Evolutionary conservation across 92 coral and sea anemone species (phyloP), one percentile per base, ranked within the genome.

Genomic region (Actinostola sp.): DNA sequence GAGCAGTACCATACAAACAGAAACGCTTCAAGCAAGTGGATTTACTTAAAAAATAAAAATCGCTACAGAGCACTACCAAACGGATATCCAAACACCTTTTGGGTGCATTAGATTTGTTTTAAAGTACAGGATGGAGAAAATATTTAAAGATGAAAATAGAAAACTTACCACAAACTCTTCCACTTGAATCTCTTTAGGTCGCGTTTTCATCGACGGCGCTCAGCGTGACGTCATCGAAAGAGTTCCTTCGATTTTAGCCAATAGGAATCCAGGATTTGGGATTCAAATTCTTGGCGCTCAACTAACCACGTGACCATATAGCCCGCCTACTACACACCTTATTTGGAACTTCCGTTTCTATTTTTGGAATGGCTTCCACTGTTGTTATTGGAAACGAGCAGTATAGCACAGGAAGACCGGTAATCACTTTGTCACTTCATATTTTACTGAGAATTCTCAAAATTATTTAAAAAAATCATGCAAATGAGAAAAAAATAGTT

Each of bases 271-370:
- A 17, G 53, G 53, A 84, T 73, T 79, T 77, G 57, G 36, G 90
- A 87, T 90, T 90, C 97, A 90, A 90, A 90, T 80, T 83, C 87
- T 90, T 90, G 89, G 92, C 97, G 97, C 97, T 81, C 77, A 79
- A 80, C 38, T 66, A 58, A 61, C 70, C 97, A 90, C 89, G 92
- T 90, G 97, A 90, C 82, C 70, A 11, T 72, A 3, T 72, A 87
- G 71, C 33, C 97, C 97, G 89, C 92, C 97, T 74, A 69, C 86
- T 80, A 72, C 73, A 62, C 6, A 8, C 89, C 87, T 76, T 80
- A 77, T 87, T 67, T 76, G 89, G 88, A 38, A 75, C 87, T 84
- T 86, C 91, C 89, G 92, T 80, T 84, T 71, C 60, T 66, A 82
- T 71, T 76, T 77, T 66, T 63, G 61, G 60, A 56, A 26, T 19